phyloP scores from a whole-genome alignment of 2,113 vertebrate genomes.

The Uria lomvia region DNA sequence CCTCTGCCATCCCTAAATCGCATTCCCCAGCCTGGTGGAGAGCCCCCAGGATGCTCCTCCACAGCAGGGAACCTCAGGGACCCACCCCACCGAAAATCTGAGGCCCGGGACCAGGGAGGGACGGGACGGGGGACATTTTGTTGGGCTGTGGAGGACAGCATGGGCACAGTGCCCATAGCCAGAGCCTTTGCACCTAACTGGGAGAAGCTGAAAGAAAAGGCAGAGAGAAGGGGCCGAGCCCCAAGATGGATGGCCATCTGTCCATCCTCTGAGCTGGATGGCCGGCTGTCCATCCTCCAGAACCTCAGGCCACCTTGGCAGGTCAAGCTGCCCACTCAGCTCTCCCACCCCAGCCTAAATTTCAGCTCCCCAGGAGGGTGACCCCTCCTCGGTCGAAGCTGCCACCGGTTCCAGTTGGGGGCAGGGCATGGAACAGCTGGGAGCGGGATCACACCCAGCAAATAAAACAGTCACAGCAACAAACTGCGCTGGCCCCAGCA shows the following conservation, averaged over 20 bases:
- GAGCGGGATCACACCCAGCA: neutral
- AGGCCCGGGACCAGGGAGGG: neutral
- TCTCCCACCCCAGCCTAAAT: neutral
- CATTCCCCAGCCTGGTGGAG: neutral
- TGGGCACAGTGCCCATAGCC: neutral
- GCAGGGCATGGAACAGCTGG: neutral
- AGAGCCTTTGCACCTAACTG: neutral
- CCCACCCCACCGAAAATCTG: neutral
- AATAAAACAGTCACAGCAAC: neutral
- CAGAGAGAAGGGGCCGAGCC: neutral
- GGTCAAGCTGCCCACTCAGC: neutral
- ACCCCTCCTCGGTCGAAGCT: neutral
- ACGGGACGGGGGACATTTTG: neutral
- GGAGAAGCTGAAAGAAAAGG: conserved; percentile 32
- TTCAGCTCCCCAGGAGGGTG: neutral
- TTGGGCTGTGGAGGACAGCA: neutral
- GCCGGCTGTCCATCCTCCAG: neutral
- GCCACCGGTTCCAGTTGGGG: neutral
- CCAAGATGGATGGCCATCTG: neutral
- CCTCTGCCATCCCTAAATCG: neutral
- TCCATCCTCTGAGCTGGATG: neutral
- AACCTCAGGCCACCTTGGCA: neutral
- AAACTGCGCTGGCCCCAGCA: neutral
- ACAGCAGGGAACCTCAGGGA: neutral
- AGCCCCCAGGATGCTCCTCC: neutral